Evolutionary conservation across 2,113 vertebrate genomes (phyloP), one percentile per base, ranked within the genome.

Genomic region (Microcebus lehilahytsara): DNA sequence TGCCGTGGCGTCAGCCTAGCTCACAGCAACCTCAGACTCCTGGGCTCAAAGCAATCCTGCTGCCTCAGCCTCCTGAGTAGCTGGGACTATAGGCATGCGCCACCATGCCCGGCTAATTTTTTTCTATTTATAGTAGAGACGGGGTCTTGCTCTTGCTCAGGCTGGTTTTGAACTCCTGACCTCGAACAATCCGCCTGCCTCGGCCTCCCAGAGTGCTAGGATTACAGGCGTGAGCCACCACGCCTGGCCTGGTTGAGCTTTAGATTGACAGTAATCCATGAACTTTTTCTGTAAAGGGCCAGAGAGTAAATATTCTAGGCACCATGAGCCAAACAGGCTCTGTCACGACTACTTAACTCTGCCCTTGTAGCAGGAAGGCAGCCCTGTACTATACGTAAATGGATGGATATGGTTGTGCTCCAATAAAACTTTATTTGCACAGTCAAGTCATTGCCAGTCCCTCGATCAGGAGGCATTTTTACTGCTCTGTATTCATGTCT

Each of bases 341-440:
- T 79, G n/a, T 77, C 6, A 1, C 58, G 42, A 3, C 58, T 9
- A 2, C 51, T 69, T 20, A 16, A 1, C 37, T 72, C 37, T 60
- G 85, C 30, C 95, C 7, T 3, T 1, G 42, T 23, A 37, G 49
- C 79, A 25, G 56, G 79, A 72, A 42, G 79, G 56, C 22, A 37
- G 58, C 80, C 23, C 0, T 1, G 10, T 32, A 8, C 6, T 4
- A 1, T 34, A 22, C 2, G 5, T 8, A 34, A 34, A 32, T 0
- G 16, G 27, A 2, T 9, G 20, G 66, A 34, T 23, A 0, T 27
- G 16, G 51, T 91, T 74, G 0, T 14, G 11, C 14, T 20, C 42
- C 58, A 14, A 10, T 9, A 23, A 22, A 66, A 56, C 37, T 17
- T 49, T 56, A 13, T 37, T 34, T 6, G n/a, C 30, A 58, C 78